Base-by-base conservation (phyloP, 2,888 invertebrate species). In the Hemistola chrysoprasaria region DNA sequence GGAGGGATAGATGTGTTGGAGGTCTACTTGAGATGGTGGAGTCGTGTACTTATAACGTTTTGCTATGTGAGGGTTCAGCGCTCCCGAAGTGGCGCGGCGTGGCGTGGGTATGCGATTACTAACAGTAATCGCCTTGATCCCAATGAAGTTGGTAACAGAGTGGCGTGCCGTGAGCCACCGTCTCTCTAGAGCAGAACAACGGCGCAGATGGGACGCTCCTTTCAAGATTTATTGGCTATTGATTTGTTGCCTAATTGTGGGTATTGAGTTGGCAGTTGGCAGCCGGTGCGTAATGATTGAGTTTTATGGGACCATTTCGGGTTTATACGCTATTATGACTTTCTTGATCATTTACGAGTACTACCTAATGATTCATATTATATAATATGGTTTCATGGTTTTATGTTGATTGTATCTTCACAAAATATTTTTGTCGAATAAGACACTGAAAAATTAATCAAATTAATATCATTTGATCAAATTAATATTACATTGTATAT, bases 51-150 rank as follows among this genome's bases (percentile, higher is more conserved):
- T 73, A 67, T 64, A 61, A 60, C 71, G 59, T 65, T 75, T 67
- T 68, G 60, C 71, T 56, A 55, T 56, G 56, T 59, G 68, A 66
- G 59, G 57, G 62, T 57, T 59, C 64, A 53, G 58, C 53, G 65
- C 71, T 71, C 63, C 62, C 65, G 67, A 69, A 78, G 78, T 66
- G 76, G 73, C 70, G 4, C 16, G 16, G 79, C n/a, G 78, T 71
- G 79, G 78, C 70, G 75, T 71, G 81, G 79, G 79, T 73, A 73
- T 73, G 65, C 80, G 79, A 81, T 82, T 81, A 78, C 78, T 66
- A 68, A 68, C 71, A 70, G 84, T 84, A 83, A 85, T 86, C 83
- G 80, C 70, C 78, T 74, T 81, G 83, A 83, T 83, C 81, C 79
- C 82, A 62, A 79, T 80, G 80, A 83, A 80, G 82, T 80, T 78